phyloP scores from a whole-genome alignment of 2,797 vertebrate species.

The Pangasius macronema region DNA sequence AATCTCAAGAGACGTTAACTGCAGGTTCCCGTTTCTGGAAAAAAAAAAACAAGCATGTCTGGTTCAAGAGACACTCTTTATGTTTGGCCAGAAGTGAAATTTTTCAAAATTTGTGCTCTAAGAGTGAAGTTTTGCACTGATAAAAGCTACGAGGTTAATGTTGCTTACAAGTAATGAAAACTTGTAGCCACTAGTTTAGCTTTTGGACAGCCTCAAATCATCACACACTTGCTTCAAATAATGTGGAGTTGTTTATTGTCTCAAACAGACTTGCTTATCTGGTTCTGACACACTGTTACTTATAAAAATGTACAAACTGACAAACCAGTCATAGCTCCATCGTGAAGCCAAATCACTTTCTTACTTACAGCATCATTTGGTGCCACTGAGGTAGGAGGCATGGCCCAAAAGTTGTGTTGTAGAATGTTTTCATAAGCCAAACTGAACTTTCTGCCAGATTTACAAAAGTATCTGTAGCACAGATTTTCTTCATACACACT shows the following conservation, averaged over 20 bases:
- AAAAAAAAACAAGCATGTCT: not conserved
- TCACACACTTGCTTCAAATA: not conserved
- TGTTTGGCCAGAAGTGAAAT: conserved; percentile 21
- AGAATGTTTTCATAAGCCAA: not conserved
- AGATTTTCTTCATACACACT: not conserved
- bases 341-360: not conserved
- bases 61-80: conserved; percentile 2
- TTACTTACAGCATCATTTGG: not conserved
- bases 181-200: not conserved
- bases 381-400: not conserved
- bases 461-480: not conserved
- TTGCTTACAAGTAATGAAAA: conserved; percentile 7
- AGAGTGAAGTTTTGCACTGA: conserved; percentile 1
- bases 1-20: conserved; percentile 30
- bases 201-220: not conserved
- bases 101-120: not conserved
- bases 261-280: not conserved
- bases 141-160: not conserved
- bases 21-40: conserved; percentile 15
- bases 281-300: not conserved
- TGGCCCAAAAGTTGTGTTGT: not conserved
- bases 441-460: not conserved
- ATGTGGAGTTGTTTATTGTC: not conserved
- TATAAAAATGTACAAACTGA: not conserved
- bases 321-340: not conserved